A percentile compares a stretch with the other conserved stretches of the same genome.
These are phyloP conservation scores for Hyposoter didymator DNA, from an alignment of 2,888 invertebrate species.

Conservation along the genomic window DNA sequence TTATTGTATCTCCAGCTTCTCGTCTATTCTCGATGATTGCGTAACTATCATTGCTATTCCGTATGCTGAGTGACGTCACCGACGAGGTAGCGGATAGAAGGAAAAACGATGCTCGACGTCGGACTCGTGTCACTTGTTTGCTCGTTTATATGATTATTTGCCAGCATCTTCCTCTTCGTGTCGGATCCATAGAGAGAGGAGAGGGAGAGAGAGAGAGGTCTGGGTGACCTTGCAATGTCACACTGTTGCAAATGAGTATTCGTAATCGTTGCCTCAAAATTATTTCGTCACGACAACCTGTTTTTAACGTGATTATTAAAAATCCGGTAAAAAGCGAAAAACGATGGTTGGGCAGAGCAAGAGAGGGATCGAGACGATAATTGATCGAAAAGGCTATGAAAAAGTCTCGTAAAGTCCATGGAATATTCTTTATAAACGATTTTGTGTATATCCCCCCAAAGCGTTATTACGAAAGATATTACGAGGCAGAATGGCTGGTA, in stretches of 20 bases:
- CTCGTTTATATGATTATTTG: slow-evolving; percentile 42
- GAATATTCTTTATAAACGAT: neutral
- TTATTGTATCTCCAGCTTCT: neutral
- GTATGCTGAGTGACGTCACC: slow-evolving; percentile 53
- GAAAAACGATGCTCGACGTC: slow-evolving; percentile 26
- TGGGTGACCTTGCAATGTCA: slow-evolving; percentile 69
- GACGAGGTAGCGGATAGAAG: slow-evolving; percentile 11
- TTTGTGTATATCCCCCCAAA: neutral
- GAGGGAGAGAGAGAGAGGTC: slow-evolving; percentile 6
- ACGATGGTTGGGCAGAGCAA: neutral
- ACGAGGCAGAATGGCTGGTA: slow-evolving; percentile 16
- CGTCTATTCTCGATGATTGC: slow-evolving; percentile 44
- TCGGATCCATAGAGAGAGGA: slow-evolving; percentile 6
- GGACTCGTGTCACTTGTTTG: slow-evolving; percentile 52
- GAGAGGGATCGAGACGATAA: neutral
- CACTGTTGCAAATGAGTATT: slow-evolving; percentile 27
- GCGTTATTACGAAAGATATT: slow-evolving; percentile 20
- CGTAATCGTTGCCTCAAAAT: neutral
- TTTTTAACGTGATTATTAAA: neutral
- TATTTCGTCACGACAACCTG: neutral
- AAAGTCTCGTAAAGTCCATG: slow-evolving; percentile 6
- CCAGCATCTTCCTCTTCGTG: slow-evolving; percentile 30
- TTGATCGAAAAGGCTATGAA: neutral
- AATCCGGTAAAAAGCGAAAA: neutral
- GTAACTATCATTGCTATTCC: slow-evolving; percentile 54